Evolutionary conservation across 2,888 invertebrate species (phyloP).

Genomic region (Nesidiocoris tenuis): DNA sequence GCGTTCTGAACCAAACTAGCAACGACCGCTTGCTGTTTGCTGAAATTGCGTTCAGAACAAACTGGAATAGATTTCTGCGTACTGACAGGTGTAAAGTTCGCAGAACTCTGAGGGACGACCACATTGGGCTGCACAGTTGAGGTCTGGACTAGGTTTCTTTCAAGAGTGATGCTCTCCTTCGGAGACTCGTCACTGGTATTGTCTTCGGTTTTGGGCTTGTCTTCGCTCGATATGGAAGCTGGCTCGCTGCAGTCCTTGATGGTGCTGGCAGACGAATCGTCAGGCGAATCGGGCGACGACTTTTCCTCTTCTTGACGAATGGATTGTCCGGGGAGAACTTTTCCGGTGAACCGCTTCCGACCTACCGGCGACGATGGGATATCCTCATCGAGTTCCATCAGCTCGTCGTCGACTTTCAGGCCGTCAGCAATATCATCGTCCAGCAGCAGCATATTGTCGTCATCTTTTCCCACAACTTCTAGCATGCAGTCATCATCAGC

Average conservation of each 20-base stretch:
- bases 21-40: conserved; percentile 49
- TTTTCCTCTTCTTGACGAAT: conserved; percentile 52
- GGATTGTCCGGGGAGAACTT: conserved; percentile 56
- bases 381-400: conserved; percentile 55
- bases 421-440: conserved; percentile 52
- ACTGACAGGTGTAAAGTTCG: conserved; percentile 46
- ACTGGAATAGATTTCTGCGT: conserved; percentile 52
- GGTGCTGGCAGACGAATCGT: conserved; percentile 49
- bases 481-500: conserved; percentile 49
- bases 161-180: conserved; percentile 31
- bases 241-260: conserved; percentile 21
- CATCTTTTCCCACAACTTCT: conserved; percentile 49
- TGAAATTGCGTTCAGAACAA: conserved; percentile 50
- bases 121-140: conserved; percentile 45
- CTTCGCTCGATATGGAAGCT: conserved; percentile 32
- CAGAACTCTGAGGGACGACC: conserved; percentile 42
- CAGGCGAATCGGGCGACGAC: conserved; percentile 57
- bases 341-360: conserved; percentile 51
- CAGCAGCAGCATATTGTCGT: conserved; percentile 45
- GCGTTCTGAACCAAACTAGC: conserved; percentile 50
- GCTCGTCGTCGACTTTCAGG: conserved; percentile 55
- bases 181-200: conserved; percentile 23
- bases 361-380: conserved; percentile 48
- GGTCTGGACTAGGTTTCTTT: conserved; percentile 30
- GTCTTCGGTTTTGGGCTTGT: conserved; percentile 48